Evolutionary conservation across 2,888 invertebrate genomes (phyloP).

Genomic region (Conchocele bisecta): DNA sequence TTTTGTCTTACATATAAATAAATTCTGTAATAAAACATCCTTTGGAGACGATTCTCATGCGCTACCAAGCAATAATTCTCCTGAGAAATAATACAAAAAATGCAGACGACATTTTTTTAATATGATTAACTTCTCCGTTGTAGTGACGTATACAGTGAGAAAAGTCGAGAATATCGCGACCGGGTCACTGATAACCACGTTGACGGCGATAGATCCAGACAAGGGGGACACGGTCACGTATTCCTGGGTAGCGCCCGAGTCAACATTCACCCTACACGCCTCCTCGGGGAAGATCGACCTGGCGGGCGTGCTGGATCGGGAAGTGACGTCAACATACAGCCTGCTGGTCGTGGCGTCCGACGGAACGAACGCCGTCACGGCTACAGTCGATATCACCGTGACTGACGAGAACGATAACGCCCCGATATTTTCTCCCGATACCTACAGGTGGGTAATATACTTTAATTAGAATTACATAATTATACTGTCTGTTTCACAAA

Average conservation of each 20-base stretch:
- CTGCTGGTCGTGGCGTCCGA: slow-evolving; percentile 67
- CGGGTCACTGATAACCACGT: slow-evolving; percentile 55
- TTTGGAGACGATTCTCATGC: no score
- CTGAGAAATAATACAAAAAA: no score
- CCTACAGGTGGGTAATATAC: slow-evolving; percentile 47
- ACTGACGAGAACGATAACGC: slow-evolving; percentile 74
- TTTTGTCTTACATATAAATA: no score
- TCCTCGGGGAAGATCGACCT: slow-evolving; percentile 61
- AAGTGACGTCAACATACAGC: slow-evolving; percentile 45
- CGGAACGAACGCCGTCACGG: slow-evolving; percentile 54
- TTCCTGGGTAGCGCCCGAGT: slow-evolving; percentile 52
- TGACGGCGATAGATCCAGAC: slow-evolving; percentile 65
- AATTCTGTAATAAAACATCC: no score
- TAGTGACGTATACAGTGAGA: slow-evolving; percentile 50
- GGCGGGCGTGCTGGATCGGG: slow-evolving; percentile 60
- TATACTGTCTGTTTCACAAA: no score
- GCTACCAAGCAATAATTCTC: no score
- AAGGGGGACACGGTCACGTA: slow-evolving; percentile 59
- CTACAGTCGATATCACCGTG: slow-evolving; percentile 69
- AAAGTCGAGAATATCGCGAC: slow-evolving; percentile 51
- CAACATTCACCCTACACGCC: slow-evolving; percentile 63
- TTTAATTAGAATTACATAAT: no score
- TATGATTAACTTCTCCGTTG: no score
- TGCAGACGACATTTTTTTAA: no score
- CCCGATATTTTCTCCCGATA: slow-evolving; percentile 40